Evolutionary conservation across 2,888 invertebrate species (phyloP), one percentile per base, ranked within the genome.

Genomic region (Tetranychus piercei): DNA sequence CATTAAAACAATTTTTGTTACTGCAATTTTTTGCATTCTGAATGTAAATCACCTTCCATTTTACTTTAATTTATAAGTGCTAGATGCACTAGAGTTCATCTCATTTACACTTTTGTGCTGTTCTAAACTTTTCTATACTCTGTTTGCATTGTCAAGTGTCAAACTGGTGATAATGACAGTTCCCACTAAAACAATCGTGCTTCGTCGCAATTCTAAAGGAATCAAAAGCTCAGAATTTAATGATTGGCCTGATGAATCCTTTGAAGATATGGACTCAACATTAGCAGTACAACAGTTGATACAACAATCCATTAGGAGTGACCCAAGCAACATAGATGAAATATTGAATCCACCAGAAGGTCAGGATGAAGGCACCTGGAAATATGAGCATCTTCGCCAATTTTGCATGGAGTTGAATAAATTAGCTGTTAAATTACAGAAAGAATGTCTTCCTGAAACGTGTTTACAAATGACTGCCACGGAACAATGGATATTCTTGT

Each of bases 381-480:
- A 99, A 84, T 99, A 99, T 83, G 99, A 99, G 85, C 99, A 99
- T 85, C 86, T 99, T 76, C 87, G 97, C 79, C 97, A 99, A 84
- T 97, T 99, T 84, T 99, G 97, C 82, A 95, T 99, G 94, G 97
- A 99, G 84, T 84, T 99, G 73, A 99, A 99, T 85, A 96, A 95
- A n/a, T 84, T 99, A 79, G 96, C 97, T 72, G 96, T 99, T 0
- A 88, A 92, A 81, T 85, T 99, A 78, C 80, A 85, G 83, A 88
- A 88, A 78, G 96, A 97, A 83, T 99, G 99, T 83, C 91, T 92
- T 81, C 95, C 97, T 66, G 92, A 94, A 81, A 93, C 91, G 34
- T 99, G 99, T 83, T 93, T 91, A 77, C 97, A 99, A 85, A 99
- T 99, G 99, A 99, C 97, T 70, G 99, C 99, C 45, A 99, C 99